A percentile compares a stretch with the other conserved stretches of the same genome.
Evolutionary conservation across 2,888 invertebrate species (phyloP).

Genomic region (Mechanitis mazaeus): DNA sequence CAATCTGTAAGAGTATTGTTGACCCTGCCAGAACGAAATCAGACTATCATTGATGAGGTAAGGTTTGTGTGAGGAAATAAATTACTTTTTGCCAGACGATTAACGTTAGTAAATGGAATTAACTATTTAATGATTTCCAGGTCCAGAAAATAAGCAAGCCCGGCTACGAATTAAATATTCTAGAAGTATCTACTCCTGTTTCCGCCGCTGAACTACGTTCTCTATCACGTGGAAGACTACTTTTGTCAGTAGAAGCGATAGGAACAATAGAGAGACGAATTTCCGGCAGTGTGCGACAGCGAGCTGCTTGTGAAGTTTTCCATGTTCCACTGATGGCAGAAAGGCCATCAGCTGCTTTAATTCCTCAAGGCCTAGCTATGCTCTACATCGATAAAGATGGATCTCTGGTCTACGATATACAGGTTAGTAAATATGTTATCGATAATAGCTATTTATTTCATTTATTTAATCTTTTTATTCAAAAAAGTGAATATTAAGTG

Average conservation of each 20-base stretch:
- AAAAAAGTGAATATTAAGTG: too few species aligned
- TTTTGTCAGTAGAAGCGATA: constrained; percentile 82
- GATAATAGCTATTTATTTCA: not conserved
- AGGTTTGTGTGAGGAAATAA: constrained; percentile 1
- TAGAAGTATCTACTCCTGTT: constrained; percentile 87
- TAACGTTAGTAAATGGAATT: not conserved
- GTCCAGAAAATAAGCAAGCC: constrained; percentile 82
- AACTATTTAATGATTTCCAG: constrained; percentile 47
- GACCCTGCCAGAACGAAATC: constrained; percentile 83
- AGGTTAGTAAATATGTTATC: constrained; percentile 47
- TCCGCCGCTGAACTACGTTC: constrained; percentile 85
- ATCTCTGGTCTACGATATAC: constrained; percentile 85
- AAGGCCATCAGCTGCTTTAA: constrained; percentile 59
- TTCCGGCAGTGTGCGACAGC: constrained; percentile 83
- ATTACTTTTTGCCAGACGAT: not conserved
- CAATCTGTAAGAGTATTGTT: constrained; percentile 83
- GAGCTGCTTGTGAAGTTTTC: constrained; percentile 87
- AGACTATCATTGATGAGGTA: constrained; percentile 84
- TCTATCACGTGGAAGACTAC: constrained; percentile 84
- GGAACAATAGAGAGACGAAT: constrained; percentile 81
- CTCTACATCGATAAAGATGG: constrained; percentile 87
- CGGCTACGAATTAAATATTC: constrained; percentile 83
- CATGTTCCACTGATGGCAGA: constrained; percentile 81
- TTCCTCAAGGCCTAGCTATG: constrained; percentile 83
- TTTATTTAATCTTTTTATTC: not conserved